Evolutionary conservation across 2,797 vertebrate genomes (phyloP).

Genomic region (Sebastes oblongus): DNA sequence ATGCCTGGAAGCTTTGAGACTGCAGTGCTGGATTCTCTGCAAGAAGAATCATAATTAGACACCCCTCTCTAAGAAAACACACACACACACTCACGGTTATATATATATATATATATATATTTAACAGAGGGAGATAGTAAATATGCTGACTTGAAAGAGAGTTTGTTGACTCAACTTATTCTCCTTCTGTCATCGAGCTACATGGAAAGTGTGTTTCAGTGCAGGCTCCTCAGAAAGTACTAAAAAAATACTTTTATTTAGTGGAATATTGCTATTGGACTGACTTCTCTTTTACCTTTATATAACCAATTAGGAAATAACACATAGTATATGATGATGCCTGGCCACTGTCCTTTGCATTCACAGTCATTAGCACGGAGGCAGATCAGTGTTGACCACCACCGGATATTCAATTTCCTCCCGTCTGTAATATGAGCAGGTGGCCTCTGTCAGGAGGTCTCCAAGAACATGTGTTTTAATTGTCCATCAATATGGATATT

Average conservation of each 20-base stretch:
- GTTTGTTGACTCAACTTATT: conserved; percentile 28
- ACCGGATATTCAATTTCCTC: conserved; percentile 44
- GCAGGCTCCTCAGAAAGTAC: neutral
- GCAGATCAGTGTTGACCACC: conserved; percentile 30
- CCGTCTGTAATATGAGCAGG: conserved; percentile 24
- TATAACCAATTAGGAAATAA: neutral
- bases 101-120: conserved; percentile 1
- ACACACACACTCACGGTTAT: conserved; percentile 10
- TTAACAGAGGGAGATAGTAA: neutral
- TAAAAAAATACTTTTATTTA: neutral
- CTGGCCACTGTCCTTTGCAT: conserved; percentile 7
- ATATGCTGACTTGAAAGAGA: conserved; percentile 26
- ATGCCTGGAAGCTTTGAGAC: conserved; percentile 53
- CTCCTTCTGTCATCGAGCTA: neutral
- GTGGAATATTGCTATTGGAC: neutral
- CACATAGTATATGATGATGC: neutral
- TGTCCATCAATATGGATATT: neutral
- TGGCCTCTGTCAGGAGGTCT: conserved; percentile 14
- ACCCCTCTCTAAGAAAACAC: conserved; percentile 23
- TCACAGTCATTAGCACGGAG: conserved; percentile 25
- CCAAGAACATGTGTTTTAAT: neutral
- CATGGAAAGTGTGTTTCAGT: neutral
- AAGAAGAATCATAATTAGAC: conserved; percentile 58
- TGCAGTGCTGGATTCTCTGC: conserved; percentile 28
- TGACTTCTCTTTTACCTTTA: neutral